Evolutionary conservation across 2,888 invertebrate species (phyloP), one percentile per base, ranked within the genome.

Genomic region (Nowickia ferox): DNA sequence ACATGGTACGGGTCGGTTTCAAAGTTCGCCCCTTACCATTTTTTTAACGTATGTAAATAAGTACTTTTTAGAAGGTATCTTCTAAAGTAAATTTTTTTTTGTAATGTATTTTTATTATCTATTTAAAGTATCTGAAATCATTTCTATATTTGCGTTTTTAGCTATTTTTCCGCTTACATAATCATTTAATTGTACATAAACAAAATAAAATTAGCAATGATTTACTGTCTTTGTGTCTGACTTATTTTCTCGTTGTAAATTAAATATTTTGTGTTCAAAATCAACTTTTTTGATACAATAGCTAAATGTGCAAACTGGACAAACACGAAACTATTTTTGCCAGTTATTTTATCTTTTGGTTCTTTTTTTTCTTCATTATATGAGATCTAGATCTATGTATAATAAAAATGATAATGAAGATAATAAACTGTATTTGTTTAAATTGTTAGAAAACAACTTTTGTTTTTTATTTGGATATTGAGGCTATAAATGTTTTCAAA

Each of bases 211-310:
- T 6, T 9, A 42, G n/a, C 38, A 57, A 42, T 38, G 48, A 17
- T 53, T 15, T 59, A 30, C 30, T 30, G 30, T 57, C 15, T 51
- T 40, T 19, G 13, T 22, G n/a, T 40, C 17, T 68, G 9, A 15
- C n/a, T 53, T 53, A 11, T 44, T 44, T 44, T 22, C 11, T 11
- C 44, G 40, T 38, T 53, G 11, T 38, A 15, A 72, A 72, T 57
- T 81, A 53, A 82, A 76, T 65, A 89, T 88, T 86, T 89, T 88
- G 89, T 88, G 88, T 90, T 89, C 89, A 89, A 89, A 89, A 88
- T 87, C 87, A 89, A 87, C 88, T 90, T 90, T 11, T 59, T 57
- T 9, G 17, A 15, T n/a, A 44, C 30, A 65, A 68, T 72, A 13
- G 17, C 8, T 10, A 74, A 38, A 1, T 10, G 11, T 63, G 8